Evolutionary conservation across 92 coral and sea anemone species (phyloP).

Genomic region (Actinostola sp.): DNA sequence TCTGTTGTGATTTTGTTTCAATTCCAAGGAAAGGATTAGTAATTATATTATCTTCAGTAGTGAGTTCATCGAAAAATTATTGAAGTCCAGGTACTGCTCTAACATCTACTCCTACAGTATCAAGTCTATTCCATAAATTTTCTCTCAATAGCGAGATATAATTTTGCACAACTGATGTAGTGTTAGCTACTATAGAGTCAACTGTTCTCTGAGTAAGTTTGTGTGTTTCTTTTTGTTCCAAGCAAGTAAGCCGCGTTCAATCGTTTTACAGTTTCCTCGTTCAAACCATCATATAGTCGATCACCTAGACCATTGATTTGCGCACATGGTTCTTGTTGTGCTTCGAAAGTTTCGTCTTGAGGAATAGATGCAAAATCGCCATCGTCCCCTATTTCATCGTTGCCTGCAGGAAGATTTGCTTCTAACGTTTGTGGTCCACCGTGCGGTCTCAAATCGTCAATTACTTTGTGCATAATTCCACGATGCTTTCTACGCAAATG

Average conservation of each 20-base stretch:
- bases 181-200: slow-evolving; percentile 29
- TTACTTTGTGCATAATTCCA: not conserved
- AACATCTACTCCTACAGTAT: slow-evolving; percentile 14
- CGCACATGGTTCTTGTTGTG: not conserved
- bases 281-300: slow-evolving; percentile 1
- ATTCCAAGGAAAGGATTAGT: slow-evolving; percentile 52
- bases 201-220: slow-evolving; percentile 47
- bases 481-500: slow-evolving; percentile 43
- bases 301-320: slow-evolving; percentile 5
- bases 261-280: slow-evolving; percentile 28
- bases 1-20: slow-evolving; percentile 42
- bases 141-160: slow-evolving; percentile 21
- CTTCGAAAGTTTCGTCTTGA: not conserved
- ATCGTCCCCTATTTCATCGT: not conserved
- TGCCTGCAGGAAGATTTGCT: not conserved
- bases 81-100: slow-evolving; percentile 28
- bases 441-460: slow-evolving; percentile 3
- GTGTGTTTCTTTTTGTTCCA: slow-evolving; percentile 35
- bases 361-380: too few species aligned
- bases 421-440: not conserved
- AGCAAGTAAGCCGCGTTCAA: slow-evolving; percentile 37
- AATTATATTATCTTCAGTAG: slow-evolving; percentile 22
- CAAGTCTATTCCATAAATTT: slow-evolving; percentile 12
- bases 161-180: slow-evolving; percentile 33
- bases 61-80: slow-evolving; percentile 31